Evolutionary conservation across 1,140 invertebrate genomes (phyloP), one percentile per base, ranked within the genome.

Genomic region (Diorhabda elongata): DNA sequence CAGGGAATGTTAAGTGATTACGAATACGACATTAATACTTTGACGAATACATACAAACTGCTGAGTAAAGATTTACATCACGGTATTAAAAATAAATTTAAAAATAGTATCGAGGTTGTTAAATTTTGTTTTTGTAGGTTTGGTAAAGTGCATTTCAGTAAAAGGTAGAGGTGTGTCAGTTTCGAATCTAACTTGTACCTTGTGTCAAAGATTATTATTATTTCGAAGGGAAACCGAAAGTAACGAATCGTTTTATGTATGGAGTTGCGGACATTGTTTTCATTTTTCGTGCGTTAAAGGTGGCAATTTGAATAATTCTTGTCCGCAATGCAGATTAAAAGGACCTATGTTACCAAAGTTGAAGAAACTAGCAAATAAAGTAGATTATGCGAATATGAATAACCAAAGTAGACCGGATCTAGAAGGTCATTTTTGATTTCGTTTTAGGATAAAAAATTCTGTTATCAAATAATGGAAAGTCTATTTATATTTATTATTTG

Each of bases 1-100:
- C 79, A 83, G 75, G 83, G 83, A 58, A 84, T 85, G 78, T 67
- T 85, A 44, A 77, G 77, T 42, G 83, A 84, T 74, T 84, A 82
- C 5, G 73, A 76, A 1, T 79, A 81, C 61, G 81, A 85, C 68
- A 82, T 83, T 3, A 74, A 83, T 42, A 76, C 84, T 8, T 61
- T 84, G 4, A 76, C 76, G 7, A 76, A 72, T 0, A 79, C 79
- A 0, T 75, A 81, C 3, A 79, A 81, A 52, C 58, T 80, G 5
- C 68, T 83, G 9, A 79, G 81, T 65, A 73, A 80, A 42, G 79
- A 83, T 74, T 73, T 84, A 57, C 83, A 84, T 67, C 70, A 74
- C 44, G 70, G 80, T 81, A 26, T 26, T 26, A 72, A 75, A 71
- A 74, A 66, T 3, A 44, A 60, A 7, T 6, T 56, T 42, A 42